A percentile compares a stretch with the other conserved stretches of the same genome.
These are phyloP conservation scores for Lasioglossum albipes DNA, from an alignment of 1,140 invertebrate species.

Conservation along the genomic window DNA sequence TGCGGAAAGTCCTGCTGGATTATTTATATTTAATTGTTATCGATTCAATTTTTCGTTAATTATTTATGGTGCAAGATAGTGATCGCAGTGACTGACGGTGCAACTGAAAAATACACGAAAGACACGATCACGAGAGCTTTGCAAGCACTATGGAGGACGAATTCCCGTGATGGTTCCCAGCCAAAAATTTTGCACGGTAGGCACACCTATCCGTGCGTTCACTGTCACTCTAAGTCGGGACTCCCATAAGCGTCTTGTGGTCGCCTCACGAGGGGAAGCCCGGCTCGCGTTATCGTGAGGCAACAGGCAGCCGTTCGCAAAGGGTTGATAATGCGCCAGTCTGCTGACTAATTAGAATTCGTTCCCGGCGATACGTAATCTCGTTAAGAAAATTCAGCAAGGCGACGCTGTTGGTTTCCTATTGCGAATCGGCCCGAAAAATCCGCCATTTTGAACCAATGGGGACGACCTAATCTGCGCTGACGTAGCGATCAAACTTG, in stretches of 20 bases:
- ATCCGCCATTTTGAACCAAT: no score
- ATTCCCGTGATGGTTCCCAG: no score
- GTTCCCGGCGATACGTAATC: constrained; percentile 40
- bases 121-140: not conserved
- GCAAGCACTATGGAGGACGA: no score
- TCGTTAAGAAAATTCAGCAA: constrained; percentile 7
- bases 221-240: constrained; percentile 32
- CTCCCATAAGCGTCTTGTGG: constrained; percentile 39
- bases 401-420: not conserved
- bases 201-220: not conserved
- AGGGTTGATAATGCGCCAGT: constrained; percentile 56
- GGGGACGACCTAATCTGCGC: no score
- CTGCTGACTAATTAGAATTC: constrained; percentile 61
- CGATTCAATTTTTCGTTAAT: no score
- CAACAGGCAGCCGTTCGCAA: constrained; percentile 54
- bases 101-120: not conserved
- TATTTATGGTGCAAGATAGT: no score
- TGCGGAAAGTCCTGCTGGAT: no score
- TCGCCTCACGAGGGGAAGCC: constrained; percentile 5
- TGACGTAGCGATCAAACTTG: no score
- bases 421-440: no score
- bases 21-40: no score
- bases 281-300: constrained; percentile 47
- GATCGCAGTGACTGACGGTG: not conserved
- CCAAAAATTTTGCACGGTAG: not conserved